Conservation (phyloP, 2,888 invertebrate species). For the Macrophya annulata region DNA sequence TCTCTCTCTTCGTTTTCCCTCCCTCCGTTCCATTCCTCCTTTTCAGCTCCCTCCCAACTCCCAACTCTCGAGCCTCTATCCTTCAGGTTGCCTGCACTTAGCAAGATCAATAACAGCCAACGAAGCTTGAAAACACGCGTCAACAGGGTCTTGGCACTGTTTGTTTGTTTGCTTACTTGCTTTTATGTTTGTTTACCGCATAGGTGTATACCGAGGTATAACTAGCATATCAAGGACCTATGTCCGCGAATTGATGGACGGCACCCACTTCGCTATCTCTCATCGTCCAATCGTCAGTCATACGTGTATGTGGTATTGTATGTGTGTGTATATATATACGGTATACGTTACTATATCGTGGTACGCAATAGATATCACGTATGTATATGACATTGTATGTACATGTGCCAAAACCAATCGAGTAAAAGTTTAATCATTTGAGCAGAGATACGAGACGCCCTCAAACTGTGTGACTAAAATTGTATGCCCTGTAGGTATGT, state of each 20-base stretch:
- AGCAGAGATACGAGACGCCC: neutral
- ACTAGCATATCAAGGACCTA: neutral
- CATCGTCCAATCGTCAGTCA: neutral
- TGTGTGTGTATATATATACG: too few species aligned
- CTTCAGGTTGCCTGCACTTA: constrained; percentile 79
- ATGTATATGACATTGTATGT: too few species aligned
- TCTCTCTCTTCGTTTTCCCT: constrained; percentile 59
- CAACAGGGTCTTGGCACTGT: constrained; percentile 81
- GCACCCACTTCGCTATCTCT: neutral
- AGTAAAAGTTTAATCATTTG: neutral
- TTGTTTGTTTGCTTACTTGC: constrained; percentile 78
- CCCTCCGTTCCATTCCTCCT: constrained; percentile 60
- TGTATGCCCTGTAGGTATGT: neutral
- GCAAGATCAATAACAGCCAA: constrained; percentile 83
- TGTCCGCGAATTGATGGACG: constrained; percentile 7
- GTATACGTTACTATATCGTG: neutral
- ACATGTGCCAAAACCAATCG: constrained; percentile 1
- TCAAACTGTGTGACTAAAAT: neutral
- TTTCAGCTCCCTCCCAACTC: constrained; percentile 61
- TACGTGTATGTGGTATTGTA: neutral
- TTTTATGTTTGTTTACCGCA: constrained; percentile 36
- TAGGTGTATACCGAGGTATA: neutral
- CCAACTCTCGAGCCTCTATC: constrained; percentile 64
- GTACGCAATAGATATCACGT: too few species aligned
- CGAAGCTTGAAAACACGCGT: constrained; percentile 85